Evolutionary conservation across 2,797 vertebrate genomes (phyloP).

Genomic region (Phalloptychus januarius): DNA sequence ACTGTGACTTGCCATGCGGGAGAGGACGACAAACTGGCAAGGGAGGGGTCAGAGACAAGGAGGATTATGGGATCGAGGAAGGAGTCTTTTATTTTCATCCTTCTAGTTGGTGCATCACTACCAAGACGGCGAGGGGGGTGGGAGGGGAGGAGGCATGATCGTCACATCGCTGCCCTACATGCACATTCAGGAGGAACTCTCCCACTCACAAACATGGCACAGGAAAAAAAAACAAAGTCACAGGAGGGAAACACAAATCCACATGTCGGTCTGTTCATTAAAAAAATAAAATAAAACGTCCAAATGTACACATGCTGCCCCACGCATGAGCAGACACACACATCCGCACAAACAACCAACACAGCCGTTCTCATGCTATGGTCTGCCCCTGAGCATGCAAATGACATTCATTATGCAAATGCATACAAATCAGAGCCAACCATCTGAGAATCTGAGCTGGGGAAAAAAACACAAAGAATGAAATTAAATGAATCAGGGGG

Average conservation of each 20-base stretch:
- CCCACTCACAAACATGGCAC: constrained; percentile 34
- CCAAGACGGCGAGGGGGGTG: constrained; percentile 38
- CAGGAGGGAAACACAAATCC: constrained; percentile 40
- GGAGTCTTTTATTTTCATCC: constrained; percentile 70
- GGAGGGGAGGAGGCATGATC: constrained; percentile 53
- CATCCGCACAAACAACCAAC: constrained; percentile 70
- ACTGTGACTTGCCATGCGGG: constrained; percentile 75
- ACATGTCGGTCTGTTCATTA: constrained; percentile 57
- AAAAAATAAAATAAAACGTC: constrained; percentile 11
- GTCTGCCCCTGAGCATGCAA: constrained; percentile 94
- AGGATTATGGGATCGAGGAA: constrained; percentile 77
- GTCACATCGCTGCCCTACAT: constrained; percentile 66
- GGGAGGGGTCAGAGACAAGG: constrained; percentile 73
- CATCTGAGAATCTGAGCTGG: constrained; percentile 88
- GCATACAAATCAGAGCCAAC: constrained; percentile 94
- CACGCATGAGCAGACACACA: constrained; percentile 42
- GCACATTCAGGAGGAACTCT: constrained; percentile 35
- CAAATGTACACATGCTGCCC: constrained; percentile 61
- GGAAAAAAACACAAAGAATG: constrained; percentile 72
- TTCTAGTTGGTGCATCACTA: constrained; percentile 59
- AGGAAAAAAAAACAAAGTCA: constrained; percentile 45
- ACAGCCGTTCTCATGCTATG: constrained; percentile 89
- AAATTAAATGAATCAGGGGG: constrained; percentile 70
- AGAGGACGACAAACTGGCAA: constrained; percentile 74
- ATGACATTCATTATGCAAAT: constrained; percentile 98